A percentile compares a stretch with the other conserved stretches of the same genome.
phyloP scores from a whole-genome alignment of 1,140 invertebrate species.

The Pseudomyrmex dendroicus region DNA sequence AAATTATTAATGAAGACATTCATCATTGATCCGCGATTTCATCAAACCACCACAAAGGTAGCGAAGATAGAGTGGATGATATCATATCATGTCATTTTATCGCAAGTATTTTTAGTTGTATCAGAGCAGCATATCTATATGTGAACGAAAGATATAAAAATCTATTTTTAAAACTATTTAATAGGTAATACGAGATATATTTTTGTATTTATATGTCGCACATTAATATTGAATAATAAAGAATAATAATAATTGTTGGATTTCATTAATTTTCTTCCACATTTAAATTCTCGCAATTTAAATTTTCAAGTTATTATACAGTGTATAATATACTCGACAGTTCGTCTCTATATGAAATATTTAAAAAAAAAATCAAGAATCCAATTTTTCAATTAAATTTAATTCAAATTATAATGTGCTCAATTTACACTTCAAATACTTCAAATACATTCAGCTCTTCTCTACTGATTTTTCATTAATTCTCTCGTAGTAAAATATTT shows the following conservation, averaged over 20 bases:
- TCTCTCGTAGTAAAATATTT: not conserved
- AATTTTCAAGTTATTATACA: too few relatives aligned
- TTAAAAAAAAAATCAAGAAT: too few relatives aligned
- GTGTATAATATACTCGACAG: too few relatives aligned
- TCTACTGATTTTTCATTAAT: not conserved
- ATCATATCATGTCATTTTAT: not conserved
- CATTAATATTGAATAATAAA: conserved; percentile 24
- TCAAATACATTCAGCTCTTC: not conserved
- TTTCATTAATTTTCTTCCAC: conserved; percentile 4
- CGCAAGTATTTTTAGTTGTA: not conserved
- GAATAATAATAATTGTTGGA: not conserved
- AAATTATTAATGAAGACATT: too few relatives aligned
- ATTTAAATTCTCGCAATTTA: not conserved
- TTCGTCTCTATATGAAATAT: too few relatives aligned
- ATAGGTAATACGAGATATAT: not conserved
- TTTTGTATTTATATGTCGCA: conserved; percentile 20
- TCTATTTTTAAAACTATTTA: conserved; percentile 4
- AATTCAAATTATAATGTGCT: too few relatives aligned
- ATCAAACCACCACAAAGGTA: too few relatives aligned
- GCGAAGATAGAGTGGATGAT: too few relatives aligned
- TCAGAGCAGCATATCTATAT: not conserved
- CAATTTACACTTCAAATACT: too few relatives aligned
- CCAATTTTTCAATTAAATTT: too few relatives aligned
- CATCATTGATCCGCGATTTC: too few relatives aligned
- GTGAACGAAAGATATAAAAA: not conserved